These are phyloP conservation scores for Paedocypris micromegethes DNA, from an alignment of 2,797 vertebrate species.

Conservation along the genomic window DNA sequence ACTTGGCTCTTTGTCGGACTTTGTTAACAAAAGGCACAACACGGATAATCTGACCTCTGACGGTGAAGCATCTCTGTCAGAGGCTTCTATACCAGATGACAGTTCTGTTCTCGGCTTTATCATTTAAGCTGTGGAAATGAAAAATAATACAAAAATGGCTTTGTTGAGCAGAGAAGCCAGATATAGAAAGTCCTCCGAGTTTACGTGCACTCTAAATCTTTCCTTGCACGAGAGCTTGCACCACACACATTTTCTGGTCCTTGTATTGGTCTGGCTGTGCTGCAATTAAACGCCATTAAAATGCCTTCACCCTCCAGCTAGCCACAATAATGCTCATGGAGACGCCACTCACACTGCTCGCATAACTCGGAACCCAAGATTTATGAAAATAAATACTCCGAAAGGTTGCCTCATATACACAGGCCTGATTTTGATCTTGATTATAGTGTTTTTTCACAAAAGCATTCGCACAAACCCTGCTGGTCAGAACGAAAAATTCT, in stretches of 20 bases:
- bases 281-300: constrained; percentile 55
- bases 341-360: neutral
- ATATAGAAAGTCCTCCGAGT: neutral
- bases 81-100: constrained; percentile 14
- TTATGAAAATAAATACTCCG: constrained; percentile 33
- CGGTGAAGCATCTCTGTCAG: constrained; percentile 6
- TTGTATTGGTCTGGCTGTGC: constrained; percentile 7
- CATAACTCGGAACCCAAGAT: constrained; percentile 18
- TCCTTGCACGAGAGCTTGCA: constrained; percentile 4
- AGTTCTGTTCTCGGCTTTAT: constrained; percentile 8
- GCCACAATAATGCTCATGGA: constrained; percentile 1
- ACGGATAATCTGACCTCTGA: neutral
- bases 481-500: constrained; percentile 44
- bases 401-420: constrained; percentile 18
- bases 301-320: constrained; percentile 37
- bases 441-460: constrained; percentile 2
- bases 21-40: neutral
- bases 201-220: constrained; percentile 34
- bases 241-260: constrained; percentile 14
- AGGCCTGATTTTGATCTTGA: constrained; percentile 41
- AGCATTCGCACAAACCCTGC: constrained; percentile 32
- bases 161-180: neutral
- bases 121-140: neutral
- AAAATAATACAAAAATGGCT: neutral
- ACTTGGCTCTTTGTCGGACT: neutral